Evolutionary conservation across 1,140 invertebrate genomes (phyloP).

Genomic region (Saccostrea cuccullata): DNA sequence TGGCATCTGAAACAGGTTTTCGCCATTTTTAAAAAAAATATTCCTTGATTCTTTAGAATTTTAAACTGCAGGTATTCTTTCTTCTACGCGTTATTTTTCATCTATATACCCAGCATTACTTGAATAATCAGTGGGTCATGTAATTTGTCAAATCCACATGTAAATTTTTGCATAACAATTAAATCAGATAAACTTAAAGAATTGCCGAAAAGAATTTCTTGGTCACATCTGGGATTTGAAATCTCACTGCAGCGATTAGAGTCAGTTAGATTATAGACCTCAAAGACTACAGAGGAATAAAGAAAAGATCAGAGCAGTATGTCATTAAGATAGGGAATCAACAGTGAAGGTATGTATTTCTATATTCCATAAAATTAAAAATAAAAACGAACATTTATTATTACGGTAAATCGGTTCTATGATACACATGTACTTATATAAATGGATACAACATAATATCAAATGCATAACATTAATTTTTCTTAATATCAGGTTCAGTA

Average conservation of each 20-base stretch:
- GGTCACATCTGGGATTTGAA: not conserved
- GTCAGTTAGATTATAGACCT: not conserved
- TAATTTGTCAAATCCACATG: slow-evolving; percentile 20
- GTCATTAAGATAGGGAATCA: not conserved
- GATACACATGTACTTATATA: too few species aligned
- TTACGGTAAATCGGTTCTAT: not conserved
- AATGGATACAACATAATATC: too few species aligned
- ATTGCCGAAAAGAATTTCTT: not conserved
- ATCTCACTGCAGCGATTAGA: not conserved
- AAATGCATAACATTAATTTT: not conserved
- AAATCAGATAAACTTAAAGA: slow-evolving; percentile 3
- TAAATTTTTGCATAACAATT: slow-evolving; percentile 23
- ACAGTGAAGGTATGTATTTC: not conserved
- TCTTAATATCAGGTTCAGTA: not conserved
- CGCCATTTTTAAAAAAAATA: too few species aligned
- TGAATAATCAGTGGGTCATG: not conserved
- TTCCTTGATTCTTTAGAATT: too few species aligned
- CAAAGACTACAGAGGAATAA: not conserved
- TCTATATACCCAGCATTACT: not conserved
- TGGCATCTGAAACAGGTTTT: too few species aligned
- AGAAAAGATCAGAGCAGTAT: not conserved
- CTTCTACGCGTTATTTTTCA: too few species aligned
- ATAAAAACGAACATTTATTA: not conserved
- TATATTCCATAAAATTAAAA: too few species aligned
- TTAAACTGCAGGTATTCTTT: too few species aligned